These are phyloP conservation scores for Eriosoma lanigerum DNA, from an alignment of 1,140 invertebrate genomes.

Conservation along the genomic window DNA sequence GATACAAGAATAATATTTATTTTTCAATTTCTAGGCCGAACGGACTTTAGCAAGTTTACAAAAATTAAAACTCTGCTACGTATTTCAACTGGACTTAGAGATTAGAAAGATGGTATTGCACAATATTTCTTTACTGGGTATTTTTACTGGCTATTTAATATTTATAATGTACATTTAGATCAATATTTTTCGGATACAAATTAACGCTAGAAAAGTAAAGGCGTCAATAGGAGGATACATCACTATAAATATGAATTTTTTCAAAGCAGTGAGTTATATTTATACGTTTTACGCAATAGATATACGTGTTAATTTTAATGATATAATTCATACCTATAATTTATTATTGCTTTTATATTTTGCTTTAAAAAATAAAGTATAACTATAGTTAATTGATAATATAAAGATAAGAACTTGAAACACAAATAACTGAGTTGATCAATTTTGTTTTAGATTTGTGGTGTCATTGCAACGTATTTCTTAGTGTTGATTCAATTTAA, in stretches of 20 bases:
- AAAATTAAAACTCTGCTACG: not conserved
- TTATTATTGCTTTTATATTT: too few relatives aligned
- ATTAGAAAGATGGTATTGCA: conserved; percentile 3
- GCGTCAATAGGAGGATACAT: not conserved
- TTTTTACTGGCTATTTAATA: not conserved
- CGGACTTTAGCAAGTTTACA: not conserved
- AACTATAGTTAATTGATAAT: too few relatives aligned
- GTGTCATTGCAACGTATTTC: too few relatives aligned
- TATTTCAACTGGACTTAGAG: conserved; percentile 1
- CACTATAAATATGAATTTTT: not conserved
- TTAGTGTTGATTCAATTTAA: too few relatives aligned
- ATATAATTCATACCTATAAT: too few relatives aligned
- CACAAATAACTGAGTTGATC: too few relatives aligned
- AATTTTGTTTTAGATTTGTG: too few relatives aligned
- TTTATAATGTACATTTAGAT: not conserved
- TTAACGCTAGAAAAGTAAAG: not conserved
- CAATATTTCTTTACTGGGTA: not conserved
- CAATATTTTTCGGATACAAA: not conserved
- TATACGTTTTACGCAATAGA: too few relatives aligned
- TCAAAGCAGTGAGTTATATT: not conserved
- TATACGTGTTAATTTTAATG: too few relatives aligned
- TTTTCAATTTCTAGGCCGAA: not conserved
- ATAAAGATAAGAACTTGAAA: too few relatives aligned
- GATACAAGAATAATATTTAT: not conserved
- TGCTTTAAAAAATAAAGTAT: too few relatives aligned